phyloP scores from a whole-genome alignment of 1,140 invertebrate species.

The Apocrypta bakeri region DNA sequence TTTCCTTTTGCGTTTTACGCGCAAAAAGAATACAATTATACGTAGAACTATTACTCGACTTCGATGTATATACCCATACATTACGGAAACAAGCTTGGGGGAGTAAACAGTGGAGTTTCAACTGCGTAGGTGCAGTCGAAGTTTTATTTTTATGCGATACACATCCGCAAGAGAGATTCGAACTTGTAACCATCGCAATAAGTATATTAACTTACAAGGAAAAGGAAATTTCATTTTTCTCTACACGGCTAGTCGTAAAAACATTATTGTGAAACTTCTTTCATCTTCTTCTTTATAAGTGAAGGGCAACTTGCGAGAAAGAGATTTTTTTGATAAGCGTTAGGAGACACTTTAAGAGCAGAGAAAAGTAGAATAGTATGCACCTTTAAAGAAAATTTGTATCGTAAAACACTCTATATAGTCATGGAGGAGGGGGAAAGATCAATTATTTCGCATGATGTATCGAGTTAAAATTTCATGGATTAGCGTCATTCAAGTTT shows the following conservation, averaged over 20 bases:
- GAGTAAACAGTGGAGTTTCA: slow-evolving; percentile 1
- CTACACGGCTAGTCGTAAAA: background rate
- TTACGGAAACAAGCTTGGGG: too few relatives aligned
- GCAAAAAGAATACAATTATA: too few relatives aligned
- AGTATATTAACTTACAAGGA: slow-evolving; percentile 15
- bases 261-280: slow-evolving; percentile 17
- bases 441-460: background rate
- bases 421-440: too few relatives aligned
- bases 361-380: too few relatives aligned
- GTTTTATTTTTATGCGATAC: slow-evolving; percentile 6
- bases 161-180: background rate
- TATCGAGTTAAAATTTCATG: too few relatives aligned
- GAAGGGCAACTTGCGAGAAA: background rate
- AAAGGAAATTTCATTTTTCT: slow-evolving; percentile 7
- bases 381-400: too few relatives aligned
- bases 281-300: background rate
- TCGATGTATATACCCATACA: too few relatives aligned
- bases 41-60: too few relatives aligned
- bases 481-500: too few relatives aligned
- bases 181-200: slow-evolving; percentile 1
- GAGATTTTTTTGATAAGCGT: background rate
- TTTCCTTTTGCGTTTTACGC: too few relatives aligned
- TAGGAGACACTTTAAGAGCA: background rate
- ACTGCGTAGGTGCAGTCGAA: background rate
- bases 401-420: too few relatives aligned